Evolutionary conservation across 2,888 invertebrate species (phyloP), one percentile per base, ranked within the genome.

Genomic region (Zele albiditarsus): DNA sequence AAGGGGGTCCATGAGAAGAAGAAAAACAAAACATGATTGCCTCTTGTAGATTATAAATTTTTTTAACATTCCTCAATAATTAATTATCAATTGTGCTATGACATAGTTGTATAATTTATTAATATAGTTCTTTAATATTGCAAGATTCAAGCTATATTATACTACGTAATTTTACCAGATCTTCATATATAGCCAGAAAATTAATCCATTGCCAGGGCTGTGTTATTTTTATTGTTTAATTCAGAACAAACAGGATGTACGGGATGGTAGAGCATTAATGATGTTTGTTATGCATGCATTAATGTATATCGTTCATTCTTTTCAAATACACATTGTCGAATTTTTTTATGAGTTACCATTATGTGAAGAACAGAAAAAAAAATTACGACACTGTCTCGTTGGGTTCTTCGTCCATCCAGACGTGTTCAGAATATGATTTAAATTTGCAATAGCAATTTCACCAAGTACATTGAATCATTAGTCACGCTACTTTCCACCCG

Each of bases 171-270:
- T 77, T 70, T 75, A 73, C 69, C 69, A 27, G 58, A 78, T 72
- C 70, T 66, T 78, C 80, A 74, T 78, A 74, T 70, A 77, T 75
- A 78, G 78, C 27, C 42, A 53, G 72, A 66, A 65, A 69, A 76
- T 77, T 78, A 62, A 71, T 73, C 76, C 80, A 78, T 76, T 79
- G 77, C 76, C 78, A 77, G 73, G 58, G 73, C 31, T 65, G 49
- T 70, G 49, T 38, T 53, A 53, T 57, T 53, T 63, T 23, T n/a
- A 53, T 49, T 71, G 16, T 70, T 38, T 23, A 25, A n/a, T 16
- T 42, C 33, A 38, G 27, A 58, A n/a, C 8, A 38, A 57, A 57
- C 6, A 53, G 23, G 49, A 38, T 38, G 38, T 38, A 12, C 10
- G 38, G 12, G 12, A 58, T 25, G 1, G 1, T 16, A 23, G 57